phyloP scores from a whole-genome alignment of 2,113 vertebrate genomes.

The Myrmecobius fasciatus region DNA sequence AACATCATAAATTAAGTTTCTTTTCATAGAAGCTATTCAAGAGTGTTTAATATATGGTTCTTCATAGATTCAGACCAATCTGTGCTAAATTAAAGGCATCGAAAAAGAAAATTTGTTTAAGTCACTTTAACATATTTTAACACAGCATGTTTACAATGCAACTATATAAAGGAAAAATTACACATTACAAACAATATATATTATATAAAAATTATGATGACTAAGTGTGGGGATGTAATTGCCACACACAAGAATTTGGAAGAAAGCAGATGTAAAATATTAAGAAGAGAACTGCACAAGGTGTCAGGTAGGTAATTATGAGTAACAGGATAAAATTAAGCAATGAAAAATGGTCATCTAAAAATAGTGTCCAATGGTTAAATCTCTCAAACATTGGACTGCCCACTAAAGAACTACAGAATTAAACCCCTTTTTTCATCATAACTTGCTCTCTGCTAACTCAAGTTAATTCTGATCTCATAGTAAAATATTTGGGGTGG shows the following conservation, averaged over 20 bases:
- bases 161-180: conserved; percentile 76
- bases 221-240: conserved; percentile 71
- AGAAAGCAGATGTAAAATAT: conserved; percentile 64
- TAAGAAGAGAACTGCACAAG: conserved; percentile 24
- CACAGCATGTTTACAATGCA: conserved; percentile 77
- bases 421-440: neutral
- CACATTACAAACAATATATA: conserved; percentile 80
- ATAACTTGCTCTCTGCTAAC: neutral
- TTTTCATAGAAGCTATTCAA: conserved; percentile 82
- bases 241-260: conserved; percentile 48
- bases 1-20: conserved; percentile 85
- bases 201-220: conserved; percentile 81
- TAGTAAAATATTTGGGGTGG: neutral
- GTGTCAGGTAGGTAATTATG: conserved; percentile 44
- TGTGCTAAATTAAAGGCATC: conserved; percentile 80
- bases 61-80: conserved; percentile 79
- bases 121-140: conserved; percentile 82
- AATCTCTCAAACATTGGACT: conserved; percentile 23
- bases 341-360: conserved; percentile 34
- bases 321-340: conserved; percentile 37
- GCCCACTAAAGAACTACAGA: conserved; percentile 20
- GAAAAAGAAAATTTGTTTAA: conserved; percentile 80
- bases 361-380: conserved; percentile 38
- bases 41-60: conserved; percentile 81
- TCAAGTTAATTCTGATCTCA: neutral